Base-by-base conservation (phyloP, 2,888 invertebrate genomes). In the Brenthis hecate region DNA sequence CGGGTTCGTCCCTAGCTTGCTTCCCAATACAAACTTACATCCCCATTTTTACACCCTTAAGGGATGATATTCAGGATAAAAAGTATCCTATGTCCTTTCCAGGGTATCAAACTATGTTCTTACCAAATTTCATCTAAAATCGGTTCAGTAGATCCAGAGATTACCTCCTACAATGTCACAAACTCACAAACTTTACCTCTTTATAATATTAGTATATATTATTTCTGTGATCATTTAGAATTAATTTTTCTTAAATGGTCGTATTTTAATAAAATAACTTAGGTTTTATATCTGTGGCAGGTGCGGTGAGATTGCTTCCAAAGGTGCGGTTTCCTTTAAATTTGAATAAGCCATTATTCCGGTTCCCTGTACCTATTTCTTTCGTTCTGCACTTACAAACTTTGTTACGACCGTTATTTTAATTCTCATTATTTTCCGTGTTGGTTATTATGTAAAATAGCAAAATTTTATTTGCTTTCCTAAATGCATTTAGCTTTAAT, bases 301-400 rank as follows among this genome's bases (percentile, higher is more conserved):
- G 87, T 89, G 88, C 75, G 75, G 64, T 72, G 68, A 68, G 70
- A 85, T 86, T 84, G 85, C 80, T 86, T 88, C 83, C 86, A 80
- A 77, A 84, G 85, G 81, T 80, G 83, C 81, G 85, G 83, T 84
- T 84, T 87, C 82, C 83, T 83, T 86, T 85, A 82, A 87, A 90
- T 91, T 90, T 91, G 86, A 91, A 91, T 91, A 90, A 87, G 81
- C 85, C 85, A 88, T 89, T 89, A 89, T 85, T 82, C 79, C 69
- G 71, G 53, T 56, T 67, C 69, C 64, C 66, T 56, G 11, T 54
- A 48, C 56, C 64, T 60, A 69, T 66, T 78, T 74, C 74, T 75
- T 77, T 74, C 74, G 68, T 63, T 72, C 56, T 67, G 65, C 65
- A 68, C 62, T 66, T 62, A 61, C 61, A 71, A 19, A 69, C 60